Conservation (phyloP, 1,140 invertebrate species). For the Nasonia longicornis region DNA sequence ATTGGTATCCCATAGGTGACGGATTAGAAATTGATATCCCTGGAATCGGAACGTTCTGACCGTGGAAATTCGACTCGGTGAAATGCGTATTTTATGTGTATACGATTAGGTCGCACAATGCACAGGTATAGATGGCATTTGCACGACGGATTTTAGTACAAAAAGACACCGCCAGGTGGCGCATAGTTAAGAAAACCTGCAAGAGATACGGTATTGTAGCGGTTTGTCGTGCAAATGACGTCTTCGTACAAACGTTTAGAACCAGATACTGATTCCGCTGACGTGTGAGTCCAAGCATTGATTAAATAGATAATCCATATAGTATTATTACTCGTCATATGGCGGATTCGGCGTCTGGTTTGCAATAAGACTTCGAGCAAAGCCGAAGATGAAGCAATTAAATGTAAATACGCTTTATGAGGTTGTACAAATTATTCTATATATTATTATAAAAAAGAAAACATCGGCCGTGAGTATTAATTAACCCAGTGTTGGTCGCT, state of each 20-base stretch:
- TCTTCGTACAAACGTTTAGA: background rate
- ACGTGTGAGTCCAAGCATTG: background rate
- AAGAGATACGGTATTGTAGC: background rate
- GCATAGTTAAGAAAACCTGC: background rate
- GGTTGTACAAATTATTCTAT: conserved; percentile 21
- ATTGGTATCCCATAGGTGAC: background rate
- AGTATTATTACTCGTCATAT: conserved; percentile 23
- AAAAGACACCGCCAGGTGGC: background rate
- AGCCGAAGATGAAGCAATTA: conserved; percentile 22
- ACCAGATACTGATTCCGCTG: conserved; percentile 4
- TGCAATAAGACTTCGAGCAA: background rate
- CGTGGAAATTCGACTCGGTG: background rate
- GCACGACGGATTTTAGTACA: background rate
- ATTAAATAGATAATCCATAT: background rate
- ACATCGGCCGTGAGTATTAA: conserved; percentile 29
- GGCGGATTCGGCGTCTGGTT: conserved; percentile 3
- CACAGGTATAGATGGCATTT: background rate
- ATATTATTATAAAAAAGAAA: background rate
- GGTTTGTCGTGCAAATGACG: background rate
- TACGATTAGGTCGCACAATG: background rate
- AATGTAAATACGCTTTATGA: conserved; percentile 49
- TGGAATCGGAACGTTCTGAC: conserved; percentile 34
- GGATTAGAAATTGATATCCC: background rate
- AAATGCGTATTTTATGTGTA: conserved; percentile 4
- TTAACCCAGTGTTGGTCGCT: conserved; percentile 42